Conservation (phyloP, 2,113 vertebrate species). For the Balaeniceps rex region DNA sequence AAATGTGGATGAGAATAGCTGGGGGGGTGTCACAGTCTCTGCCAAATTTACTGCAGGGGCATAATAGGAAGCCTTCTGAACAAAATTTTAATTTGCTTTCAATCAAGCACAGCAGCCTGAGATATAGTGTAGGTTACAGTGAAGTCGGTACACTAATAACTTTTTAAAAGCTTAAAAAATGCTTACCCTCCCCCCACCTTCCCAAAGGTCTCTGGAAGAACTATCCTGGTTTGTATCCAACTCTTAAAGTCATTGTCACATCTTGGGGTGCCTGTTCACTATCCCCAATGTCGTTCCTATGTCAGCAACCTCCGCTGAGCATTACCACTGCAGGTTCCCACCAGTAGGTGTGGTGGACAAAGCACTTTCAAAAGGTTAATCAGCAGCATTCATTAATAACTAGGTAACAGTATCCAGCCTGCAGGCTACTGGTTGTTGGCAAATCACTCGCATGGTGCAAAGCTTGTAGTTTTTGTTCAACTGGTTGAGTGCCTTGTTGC, state of each 20-base stretch:
- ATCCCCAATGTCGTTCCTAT: neutral
- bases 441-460: neutral
- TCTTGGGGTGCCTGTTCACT: neutral
- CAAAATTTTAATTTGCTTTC: neutral
- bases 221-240: neutral
- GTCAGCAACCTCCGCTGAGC: neutral
- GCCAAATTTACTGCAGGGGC: neutral
- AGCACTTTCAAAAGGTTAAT: conserved; percentile 44
- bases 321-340: conserved; percentile 14
- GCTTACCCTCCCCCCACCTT: neutral
- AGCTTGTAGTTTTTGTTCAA: conserved; percentile 42
- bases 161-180: neutral
- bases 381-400: conserved; percentile 52
- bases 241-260: neutral
- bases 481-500: conserved; percentile 28
- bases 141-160: neutral
- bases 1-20: neutral
- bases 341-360: conserved; percentile 52
- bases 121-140: neutral
- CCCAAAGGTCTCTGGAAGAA: neutral
- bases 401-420: conserved; percentile 56
- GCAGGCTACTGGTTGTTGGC: conserved; percentile 19
- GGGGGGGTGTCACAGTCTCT: neutral
- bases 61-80: neutral
- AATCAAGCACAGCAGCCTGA: neutral